phyloP scores from a whole-genome alignment of 1,140 invertebrate genomes.

The Globodera rostochiensis region DNA sequence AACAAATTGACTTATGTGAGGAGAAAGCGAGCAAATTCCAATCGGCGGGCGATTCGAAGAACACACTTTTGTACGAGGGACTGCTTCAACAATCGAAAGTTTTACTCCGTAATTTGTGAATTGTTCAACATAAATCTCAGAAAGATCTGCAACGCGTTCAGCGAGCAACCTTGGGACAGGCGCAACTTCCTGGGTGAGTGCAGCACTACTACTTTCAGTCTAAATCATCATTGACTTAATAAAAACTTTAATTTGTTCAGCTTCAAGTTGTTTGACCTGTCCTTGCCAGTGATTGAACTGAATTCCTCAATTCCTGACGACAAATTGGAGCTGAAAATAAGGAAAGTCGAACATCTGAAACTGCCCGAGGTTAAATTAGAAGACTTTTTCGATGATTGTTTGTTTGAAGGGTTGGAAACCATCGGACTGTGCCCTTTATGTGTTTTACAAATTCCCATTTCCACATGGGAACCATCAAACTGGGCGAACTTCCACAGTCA shows the following conservation, averaged over 20 bases:
- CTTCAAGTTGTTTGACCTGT: constrained; percentile 36
- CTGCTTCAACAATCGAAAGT: constrained; percentile 29
- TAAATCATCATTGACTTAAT: neutral
- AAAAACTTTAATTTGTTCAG: constrained; percentile 6
- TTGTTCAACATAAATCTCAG: neutral
- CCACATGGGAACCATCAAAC: constrained; percentile 47
- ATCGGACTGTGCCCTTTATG: constrained; percentile 42
- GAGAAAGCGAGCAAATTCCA: constrained; percentile 35
- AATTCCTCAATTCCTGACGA: constrained; percentile 38
- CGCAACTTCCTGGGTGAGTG: neutral
- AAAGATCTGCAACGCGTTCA: constrained; percentile 23
- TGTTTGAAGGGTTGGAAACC: constrained; percentile 33
- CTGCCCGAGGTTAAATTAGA: constrained; percentile 37
- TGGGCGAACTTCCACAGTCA: constrained; percentile 35
- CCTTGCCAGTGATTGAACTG: constrained; percentile 33
- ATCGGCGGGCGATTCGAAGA: constrained; percentile 30
- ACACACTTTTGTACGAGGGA: constrained; percentile 33
- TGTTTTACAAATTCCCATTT: constrained; percentile 49
- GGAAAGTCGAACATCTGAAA: constrained; percentile 40
- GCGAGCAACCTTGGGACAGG: constrained; percentile 8
- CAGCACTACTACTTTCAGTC: neutral
- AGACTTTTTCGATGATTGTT: neutral
- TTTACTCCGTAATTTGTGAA: neutral
- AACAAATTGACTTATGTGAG: constrained; percentile 27
- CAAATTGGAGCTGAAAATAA: constrained; percentile 41